phyloP scores from a whole-genome alignment of 1,140 invertebrate species.

The Drosophila parabipectinata region DNA sequence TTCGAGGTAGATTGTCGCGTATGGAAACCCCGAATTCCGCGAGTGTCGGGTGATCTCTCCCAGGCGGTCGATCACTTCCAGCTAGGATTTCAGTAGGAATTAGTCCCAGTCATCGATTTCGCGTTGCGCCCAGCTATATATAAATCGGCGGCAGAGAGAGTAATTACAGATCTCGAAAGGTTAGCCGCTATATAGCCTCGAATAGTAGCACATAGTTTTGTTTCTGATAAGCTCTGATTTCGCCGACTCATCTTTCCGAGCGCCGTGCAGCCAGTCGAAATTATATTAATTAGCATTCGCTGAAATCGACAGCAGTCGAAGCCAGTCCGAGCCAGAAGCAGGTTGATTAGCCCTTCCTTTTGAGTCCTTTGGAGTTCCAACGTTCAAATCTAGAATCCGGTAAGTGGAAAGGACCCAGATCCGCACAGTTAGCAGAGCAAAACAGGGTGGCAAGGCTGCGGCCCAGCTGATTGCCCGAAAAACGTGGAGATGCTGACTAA shows the following conservation, averaged over 20 bases:
- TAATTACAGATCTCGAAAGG: constrained; percentile 21
- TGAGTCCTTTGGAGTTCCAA: not conserved
- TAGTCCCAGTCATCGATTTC: constrained; percentile 10
- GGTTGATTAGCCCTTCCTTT: constrained; percentile 15
- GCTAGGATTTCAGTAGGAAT: constrained; percentile 22
- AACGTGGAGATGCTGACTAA: constrained; percentile 50
- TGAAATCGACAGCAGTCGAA: constrained; percentile 26
- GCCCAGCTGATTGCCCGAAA: constrained; percentile 54
- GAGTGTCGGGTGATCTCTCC: constrained; percentile 10
- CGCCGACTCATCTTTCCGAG: constrained; percentile 54
- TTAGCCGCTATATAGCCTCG: constrained; percentile 6
- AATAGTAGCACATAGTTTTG: constrained; percentile 34
- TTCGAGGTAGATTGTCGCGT: constrained; percentile 4
- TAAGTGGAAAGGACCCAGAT: constrained; percentile 30
- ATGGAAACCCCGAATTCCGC: constrained; percentile 12
- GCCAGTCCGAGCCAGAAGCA: constrained; percentile 27
- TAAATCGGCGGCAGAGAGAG: constrained; percentile 4
- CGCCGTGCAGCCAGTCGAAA: not conserved
- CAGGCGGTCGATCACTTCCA: constrained; percentile 20
- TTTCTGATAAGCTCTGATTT: constrained; percentile 47
- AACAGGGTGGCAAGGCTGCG: constrained; percentile 44
- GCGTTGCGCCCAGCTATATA: constrained; percentile 10
- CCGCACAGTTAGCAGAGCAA: not conserved
- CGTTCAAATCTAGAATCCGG: constrained; percentile 3
- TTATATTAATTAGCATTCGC: constrained; percentile 30